These are phyloP conservation scores for Cordilura impudica DNA, from an alignment of 2,888 invertebrate genomes.

Conservation along the genomic window DNA sequence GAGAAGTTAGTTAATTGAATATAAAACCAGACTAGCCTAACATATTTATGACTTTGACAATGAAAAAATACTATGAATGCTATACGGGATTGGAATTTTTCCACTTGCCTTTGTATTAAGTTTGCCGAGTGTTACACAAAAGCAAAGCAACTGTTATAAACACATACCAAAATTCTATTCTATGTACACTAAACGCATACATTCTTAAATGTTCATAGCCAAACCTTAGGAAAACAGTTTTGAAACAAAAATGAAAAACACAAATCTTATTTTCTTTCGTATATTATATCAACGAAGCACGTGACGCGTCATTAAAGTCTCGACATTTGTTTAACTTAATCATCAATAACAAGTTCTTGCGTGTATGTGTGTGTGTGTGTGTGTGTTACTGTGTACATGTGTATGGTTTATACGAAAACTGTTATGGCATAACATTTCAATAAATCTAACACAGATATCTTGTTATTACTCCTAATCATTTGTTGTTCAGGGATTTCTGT, in stretches of 20 bases:
- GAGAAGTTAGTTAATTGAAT: no score
- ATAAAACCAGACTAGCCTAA: no score
- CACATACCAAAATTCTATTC: no score
- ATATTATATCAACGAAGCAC: conserved; percentile 4
- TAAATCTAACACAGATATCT: conserved; percentile 4
- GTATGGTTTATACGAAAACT: background rate
- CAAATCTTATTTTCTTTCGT: background rate
- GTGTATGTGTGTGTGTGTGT: background rate
- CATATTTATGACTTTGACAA: no score
- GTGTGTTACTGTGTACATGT: background rate
- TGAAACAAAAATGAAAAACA: background rate
- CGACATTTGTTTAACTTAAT: conserved; percentile 30
- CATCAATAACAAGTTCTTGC: conserved; percentile 29
- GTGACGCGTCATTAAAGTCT: conserved; percentile 29
- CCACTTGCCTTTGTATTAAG: no score
- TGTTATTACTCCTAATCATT: background rate
- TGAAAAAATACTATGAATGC: no score
- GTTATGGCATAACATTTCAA: conserved; percentile 12
- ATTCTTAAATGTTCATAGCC: background rate
- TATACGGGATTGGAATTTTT: no score
- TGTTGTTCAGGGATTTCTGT: background rate
- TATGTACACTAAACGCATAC: background rate
- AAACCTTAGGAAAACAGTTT: background rate
- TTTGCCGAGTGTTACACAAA: no score
- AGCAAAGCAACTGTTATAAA: no score